These are phyloP conservation scores for Fulica atra DNA, from an alignment of 2,113 vertebrate genomes.

Conservation along the genomic window DNA sequence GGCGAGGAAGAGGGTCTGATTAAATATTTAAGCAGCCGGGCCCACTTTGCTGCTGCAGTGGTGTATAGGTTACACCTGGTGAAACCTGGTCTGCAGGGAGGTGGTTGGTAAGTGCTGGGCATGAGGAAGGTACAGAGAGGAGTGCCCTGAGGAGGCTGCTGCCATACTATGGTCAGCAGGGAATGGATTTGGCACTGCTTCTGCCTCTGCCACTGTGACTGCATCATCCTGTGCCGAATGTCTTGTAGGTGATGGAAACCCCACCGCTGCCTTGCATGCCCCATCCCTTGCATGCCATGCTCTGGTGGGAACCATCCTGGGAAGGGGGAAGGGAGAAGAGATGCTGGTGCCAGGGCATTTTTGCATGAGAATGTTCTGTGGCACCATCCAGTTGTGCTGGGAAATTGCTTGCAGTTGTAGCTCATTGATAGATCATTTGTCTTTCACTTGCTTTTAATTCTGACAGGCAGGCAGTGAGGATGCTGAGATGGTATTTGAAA, in stretches of 20 bases:
- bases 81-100: constrained; percentile 67
- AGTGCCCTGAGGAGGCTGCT: constrained; percentile 15
- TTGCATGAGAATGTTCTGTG: background rate
- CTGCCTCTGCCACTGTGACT: constrained; percentile 91
- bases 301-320: background rate
- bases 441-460: background rate
- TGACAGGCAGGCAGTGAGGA: background rate
- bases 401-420: background rate
- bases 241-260: constrained; percentile 84
- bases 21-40: constrained; percentile 76
- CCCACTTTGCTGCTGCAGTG: constrained; percentile 53
- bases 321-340: background rate
- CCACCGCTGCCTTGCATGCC: background rate
- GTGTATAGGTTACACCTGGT: constrained; percentile 81
- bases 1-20: constrained; percentile 48
- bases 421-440: background rate
- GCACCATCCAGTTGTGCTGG: background rate
- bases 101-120: constrained; percentile 57
- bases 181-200: constrained; percentile 94
- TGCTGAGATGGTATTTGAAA: background rate
- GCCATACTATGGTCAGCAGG: constrained; percentile 85
- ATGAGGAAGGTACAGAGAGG: constrained; percentile 33
- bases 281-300: background rate
- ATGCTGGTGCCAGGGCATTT: background rate
- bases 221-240: constrained; percentile 90